Evolutionary conservation across 2,888 invertebrate species (phyloP).

Genomic region (Oscheius sp.): DNA sequence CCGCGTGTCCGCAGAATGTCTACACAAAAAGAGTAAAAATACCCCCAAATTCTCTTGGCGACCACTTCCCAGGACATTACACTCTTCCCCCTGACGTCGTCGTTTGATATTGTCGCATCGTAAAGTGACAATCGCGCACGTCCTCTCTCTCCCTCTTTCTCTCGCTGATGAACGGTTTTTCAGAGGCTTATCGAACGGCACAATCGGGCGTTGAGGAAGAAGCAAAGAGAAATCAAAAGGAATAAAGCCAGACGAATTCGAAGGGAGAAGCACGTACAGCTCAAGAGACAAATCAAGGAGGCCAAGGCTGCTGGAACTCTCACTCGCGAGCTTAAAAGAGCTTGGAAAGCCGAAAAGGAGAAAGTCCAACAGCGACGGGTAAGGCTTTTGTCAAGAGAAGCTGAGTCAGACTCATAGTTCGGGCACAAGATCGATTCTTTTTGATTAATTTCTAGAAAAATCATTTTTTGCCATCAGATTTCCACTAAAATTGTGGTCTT

Average conservation of each 20-base stretch:
- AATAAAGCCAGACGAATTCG: slow-evolving; percentile 5
- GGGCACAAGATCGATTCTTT: too few relatives aligned
- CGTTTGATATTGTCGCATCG: background rate
- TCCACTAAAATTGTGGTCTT: too few relatives aligned
- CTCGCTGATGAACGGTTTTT: background rate
- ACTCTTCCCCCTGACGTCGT: background rate
- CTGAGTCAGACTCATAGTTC: too few relatives aligned
- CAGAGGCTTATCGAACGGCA: slow-evolving; percentile 17
- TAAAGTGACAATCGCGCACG: background rate
- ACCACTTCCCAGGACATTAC: background rate
- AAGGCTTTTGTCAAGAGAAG: too few relatives aligned
- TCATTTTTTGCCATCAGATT: too few relatives aligned
- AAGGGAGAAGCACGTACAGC: slow-evolving; percentile 14
- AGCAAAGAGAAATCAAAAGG: slow-evolving; percentile 3
- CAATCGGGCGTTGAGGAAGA: slow-evolving; percentile 13
- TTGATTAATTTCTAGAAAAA: too few relatives aligned
- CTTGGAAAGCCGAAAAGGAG: slow-evolving; percentile 16
- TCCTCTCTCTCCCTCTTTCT: background rate
- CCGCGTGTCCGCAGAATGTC: background rate
- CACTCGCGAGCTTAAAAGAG: slow-evolving; percentile 16
- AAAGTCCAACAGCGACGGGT: slow-evolving; percentile 5
- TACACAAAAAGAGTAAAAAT: too few relatives aligned
- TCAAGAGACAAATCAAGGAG: slow-evolving; percentile 11
- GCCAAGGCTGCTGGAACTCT: slow-evolving; percentile 19
- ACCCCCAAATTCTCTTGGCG: background rate